These are phyloP conservation scores for Chloroceryle inda DNA, from an alignment of 2,797 vertebrate genomes.

Conservation along the genomic window DNA sequence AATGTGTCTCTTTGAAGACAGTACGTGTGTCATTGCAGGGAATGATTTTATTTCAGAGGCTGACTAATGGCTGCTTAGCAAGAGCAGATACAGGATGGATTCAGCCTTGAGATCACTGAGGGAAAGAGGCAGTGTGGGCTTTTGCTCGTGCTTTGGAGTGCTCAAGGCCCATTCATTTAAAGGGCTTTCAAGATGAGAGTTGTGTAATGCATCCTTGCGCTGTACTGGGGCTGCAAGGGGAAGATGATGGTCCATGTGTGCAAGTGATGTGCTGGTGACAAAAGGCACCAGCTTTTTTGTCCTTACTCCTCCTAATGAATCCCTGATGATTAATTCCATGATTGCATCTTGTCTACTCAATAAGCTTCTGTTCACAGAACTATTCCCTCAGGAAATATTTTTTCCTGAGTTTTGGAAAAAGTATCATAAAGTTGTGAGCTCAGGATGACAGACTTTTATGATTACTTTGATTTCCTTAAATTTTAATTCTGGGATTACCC, in stretches of 20 bases:
- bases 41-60: not conserved
- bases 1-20: rapidly evolving
- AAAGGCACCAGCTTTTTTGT: not conserved
- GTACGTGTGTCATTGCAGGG: rapidly evolving
- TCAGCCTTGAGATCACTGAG: not conserved
- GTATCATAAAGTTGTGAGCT: not conserved
- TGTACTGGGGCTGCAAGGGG: not conserved
- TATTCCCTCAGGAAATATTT: not conserved
- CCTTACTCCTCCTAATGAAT: not conserved
- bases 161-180: not conserved
- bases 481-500: not conserved
- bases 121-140: not conserved
- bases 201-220: not conserved
- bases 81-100: not conserved
- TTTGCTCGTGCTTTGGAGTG: not conserved
- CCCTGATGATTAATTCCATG: constrained; percentile 3
- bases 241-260: not conserved
- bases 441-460: not conserved
- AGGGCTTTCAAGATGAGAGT: not conserved
- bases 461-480: not conserved
- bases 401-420: not conserved
- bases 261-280: not conserved
- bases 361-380: not conserved
- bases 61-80: not conserved
- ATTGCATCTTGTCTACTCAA: not conserved